Base-by-base conservation (phyloP, 1,140 invertebrate genomes). In the Euwallacea similis region DNA sequence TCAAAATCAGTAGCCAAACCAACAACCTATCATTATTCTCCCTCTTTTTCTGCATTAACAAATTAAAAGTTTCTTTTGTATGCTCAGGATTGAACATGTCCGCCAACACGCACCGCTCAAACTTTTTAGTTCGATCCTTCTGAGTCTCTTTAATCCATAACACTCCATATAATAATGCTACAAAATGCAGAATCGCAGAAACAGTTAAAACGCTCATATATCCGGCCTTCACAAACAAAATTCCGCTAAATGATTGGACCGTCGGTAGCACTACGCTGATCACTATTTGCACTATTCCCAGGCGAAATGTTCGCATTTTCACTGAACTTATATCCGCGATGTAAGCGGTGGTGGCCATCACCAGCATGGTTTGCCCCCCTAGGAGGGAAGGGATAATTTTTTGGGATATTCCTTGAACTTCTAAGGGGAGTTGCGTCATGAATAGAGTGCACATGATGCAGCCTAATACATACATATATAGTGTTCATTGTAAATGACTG, bases 281-380 rank as follows among this genome's bases (percentile, higher is more conserved):
- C 56, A 86, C 85, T 43, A 86, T 82, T 76, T 87, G 86, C 0
- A 83, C 84, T 8, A 87, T 75, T 7, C 85, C 86, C 6, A 87
- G 81, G 66, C 86, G 79, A 67, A 86, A 83, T 0, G 86, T 87
- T 70, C 86, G 81, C 43, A 82, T 81, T 75, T 86, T 80, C 61
- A 83, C 72, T 42, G 81, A 81, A 11, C 85, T 87, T 6, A 87
- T 81, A 71, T 87, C 86, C 74, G 85, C 85, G 33, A 87, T 86
- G 63, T 87, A 87, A 66, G 85, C 85, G 66, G 86, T 87, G 7
- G 85, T 82, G n/a, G 85, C 83, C 76, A 87, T 82, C 63, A 84
- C 83, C 43, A 86, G 79, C 80, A 84, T 81, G 0, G 84, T 82
- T 82, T 83, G 84, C 50, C 86, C 83, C 42, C 85, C 85, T 21